Base-by-base conservation (phyloP, 2,888 invertebrate genomes). In the Eristalinus sepulchralis region DNA sequence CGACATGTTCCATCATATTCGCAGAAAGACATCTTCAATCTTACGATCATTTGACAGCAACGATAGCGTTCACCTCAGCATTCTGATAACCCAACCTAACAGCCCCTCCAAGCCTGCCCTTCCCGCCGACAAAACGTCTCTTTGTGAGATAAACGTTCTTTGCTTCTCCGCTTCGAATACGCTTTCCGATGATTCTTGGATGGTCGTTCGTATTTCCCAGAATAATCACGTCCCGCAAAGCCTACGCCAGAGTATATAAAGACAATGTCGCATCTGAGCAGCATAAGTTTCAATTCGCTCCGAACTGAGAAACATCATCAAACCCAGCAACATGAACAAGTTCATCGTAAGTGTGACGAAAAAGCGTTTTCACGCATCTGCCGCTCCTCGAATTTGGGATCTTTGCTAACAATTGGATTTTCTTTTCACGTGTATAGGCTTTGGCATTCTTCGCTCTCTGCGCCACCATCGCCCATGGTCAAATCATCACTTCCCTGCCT, bases 311-410 rank as follows among this genome's bases (percentile, higher is more conserved):
- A 39, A 57, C 67, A 78, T 83, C 57, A 79, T 70, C 80, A 83
- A 88, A 27, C 10, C 53, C n/a, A 63, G 17, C 88, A 89, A 55
- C 86, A 89, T 89, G 89, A 89, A 88, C 78, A 88, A 88, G 71
- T 88, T 81, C 79, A 88, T 89, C 67, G 89, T 89, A 88, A 89
- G 89, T 89, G 87, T 24, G 17, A 34, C 6, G 57, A 36, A 53
- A n/a, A 66, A 20, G 47, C 47, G 47, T 24, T 13, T 66, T 3
- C 22, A 11, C n/a, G 22, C n/a, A 34, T 3, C 22, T 33, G n/a
- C 11, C 47, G 47, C 17, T 17, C 47, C 17, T 47, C 8, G 47
- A 17, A 47, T 47, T 47, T 9, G n/a, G 47, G 17, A 17, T 20
- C 11, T 22, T n/a, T 11, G n/a, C 33, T 73, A 82, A 78, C 34